These are phyloP conservation scores for Falco punctatus DNA, from an alignment of 2,113 vertebrate genomes.

Conservation along the genomic window DNA sequence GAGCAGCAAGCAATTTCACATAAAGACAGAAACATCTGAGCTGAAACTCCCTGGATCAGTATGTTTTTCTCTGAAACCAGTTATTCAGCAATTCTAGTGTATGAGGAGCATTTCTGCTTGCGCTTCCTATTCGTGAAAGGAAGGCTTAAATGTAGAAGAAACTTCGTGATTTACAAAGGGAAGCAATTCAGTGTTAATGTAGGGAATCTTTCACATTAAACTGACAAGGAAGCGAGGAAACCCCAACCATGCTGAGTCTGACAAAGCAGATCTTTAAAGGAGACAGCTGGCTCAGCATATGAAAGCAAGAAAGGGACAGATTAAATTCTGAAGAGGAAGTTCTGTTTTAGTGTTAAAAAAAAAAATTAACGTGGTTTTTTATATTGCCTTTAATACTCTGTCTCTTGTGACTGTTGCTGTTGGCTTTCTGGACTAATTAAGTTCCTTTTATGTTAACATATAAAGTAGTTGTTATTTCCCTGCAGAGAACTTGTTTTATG, in stretches of 20 bases:
- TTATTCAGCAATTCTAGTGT: background rate
- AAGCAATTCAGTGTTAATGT: background rate
- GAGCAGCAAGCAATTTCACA: background rate
- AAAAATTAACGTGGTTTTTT: background rate
- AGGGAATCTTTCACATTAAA: background rate
- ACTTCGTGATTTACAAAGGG: background rate
- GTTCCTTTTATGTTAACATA: slow-evolving; percentile 38
- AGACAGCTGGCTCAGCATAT: background rate
- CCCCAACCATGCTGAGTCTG: background rate
- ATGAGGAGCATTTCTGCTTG: background rate
- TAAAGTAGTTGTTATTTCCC: slow-evolving; percentile 47
- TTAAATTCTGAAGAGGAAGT: background rate
- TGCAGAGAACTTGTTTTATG: slow-evolving; percentile 22
- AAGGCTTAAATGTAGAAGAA: background rate
- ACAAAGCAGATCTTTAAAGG: slow-evolving; percentile 31
- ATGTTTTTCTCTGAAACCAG: background rate
- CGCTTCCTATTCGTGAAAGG: background rate
- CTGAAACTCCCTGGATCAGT: background rate
- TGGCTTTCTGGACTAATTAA: slow-evolving; percentile 55
- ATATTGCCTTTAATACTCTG: background rate
- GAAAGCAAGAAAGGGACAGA: background rate
- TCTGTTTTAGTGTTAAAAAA: background rate
- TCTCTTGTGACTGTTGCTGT: slow-evolving; percentile 7
- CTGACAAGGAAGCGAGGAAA: background rate
- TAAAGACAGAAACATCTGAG: background rate